A percentile compares a stretch with the other conserved stretches of the same genome.
Conservation (phyloP, 2,113 vertebrate genomes). For the Rafetus swinhoei region DNA sequence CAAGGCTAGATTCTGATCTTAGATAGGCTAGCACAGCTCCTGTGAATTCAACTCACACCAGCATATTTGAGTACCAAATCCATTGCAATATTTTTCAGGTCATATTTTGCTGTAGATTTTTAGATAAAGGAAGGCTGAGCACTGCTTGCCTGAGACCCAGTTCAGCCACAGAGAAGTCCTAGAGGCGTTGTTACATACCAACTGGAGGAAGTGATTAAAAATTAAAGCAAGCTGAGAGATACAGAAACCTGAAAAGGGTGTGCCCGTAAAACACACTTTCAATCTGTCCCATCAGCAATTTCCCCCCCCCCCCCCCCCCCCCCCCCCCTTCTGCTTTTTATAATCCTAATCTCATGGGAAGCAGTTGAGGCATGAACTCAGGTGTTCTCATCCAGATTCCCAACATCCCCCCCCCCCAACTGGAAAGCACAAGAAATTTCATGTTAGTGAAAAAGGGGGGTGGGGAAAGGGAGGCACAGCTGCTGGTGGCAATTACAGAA, state of each 20-base stretch:
- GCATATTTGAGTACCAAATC: slow-evolving; percentile 20
- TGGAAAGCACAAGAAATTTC: slow-evolving; percentile 13
- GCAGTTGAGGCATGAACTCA: slow-evolving; percentile 58
- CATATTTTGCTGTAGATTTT: slow-evolving; percentile 49
- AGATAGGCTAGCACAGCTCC: not conserved
- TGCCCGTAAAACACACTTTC: slow-evolving; percentile 83
- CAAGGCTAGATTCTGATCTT: not conserved
- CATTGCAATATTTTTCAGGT: slow-evolving; percentile 52
- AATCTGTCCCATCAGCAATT: slow-evolving; percentile 82
- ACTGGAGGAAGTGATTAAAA: slow-evolving; percentile 88
- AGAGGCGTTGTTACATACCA: slow-evolving; percentile 70
- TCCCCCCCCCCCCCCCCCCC: not conserved
- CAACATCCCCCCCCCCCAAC: not conserved
- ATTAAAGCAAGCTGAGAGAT: slow-evolving; percentile 86
- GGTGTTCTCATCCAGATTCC: not conserved
- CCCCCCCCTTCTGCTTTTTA: slow-evolving; percentile 48
- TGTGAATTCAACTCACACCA: slow-evolving; percentile 24
- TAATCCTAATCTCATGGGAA: slow-evolving; percentile 65
- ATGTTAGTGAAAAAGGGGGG: not conserved
- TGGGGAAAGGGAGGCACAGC: slow-evolving; percentile 12
- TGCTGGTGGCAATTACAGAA: slow-evolving; percentile 36
- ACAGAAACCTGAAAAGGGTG: slow-evolving; percentile 87
- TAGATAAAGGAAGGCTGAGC: slow-evolving; percentile 13
- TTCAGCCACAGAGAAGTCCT: slow-evolving; percentile 1
- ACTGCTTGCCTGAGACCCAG: slow-evolving; percentile 13